Evolutionary conservation across 2,888 invertebrate species (phyloP), one percentile per base, ranked within the genome.

Genomic region (Drosophila tripunctata): DNA sequence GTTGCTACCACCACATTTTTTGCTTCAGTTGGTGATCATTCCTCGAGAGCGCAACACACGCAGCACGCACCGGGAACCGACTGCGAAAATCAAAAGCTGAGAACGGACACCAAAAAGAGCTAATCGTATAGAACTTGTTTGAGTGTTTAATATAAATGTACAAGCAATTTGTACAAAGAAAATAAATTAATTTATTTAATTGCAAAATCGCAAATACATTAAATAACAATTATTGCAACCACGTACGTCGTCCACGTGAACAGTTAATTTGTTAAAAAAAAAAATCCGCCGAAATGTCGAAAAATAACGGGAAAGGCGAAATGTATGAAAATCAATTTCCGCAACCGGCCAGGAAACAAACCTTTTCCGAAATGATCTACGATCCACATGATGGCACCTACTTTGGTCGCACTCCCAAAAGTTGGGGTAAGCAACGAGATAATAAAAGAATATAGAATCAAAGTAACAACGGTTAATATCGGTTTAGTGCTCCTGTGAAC

Each of bases 11-110:
- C 55, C 30, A 55, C 45, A 55, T n/a, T 65, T 54, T 55, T 47
- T 62, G 57, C 77, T 84, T 90, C 87, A 90, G 89, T 90, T 89
- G 88, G 88, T 87, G 90, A 90, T 90, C 89, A 87, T 88, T 82
- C 79, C 82, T 85, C 79, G 88, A 84, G 81, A 83, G 84, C 80
- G 80, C 65, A 86, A 58, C 83, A 58, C 83, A 90, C 86, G 78
- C 83, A 51, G 17, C 8, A 66, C 67, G 64, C 57, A 68, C 7
- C 58, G 44, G 33, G 43, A 43, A 40, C 27, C 50, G n/a, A 31
- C 3, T 30, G 27, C 27, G 27, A 10, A 8, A 10, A 5, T 12
- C 48, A 22, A 27, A 17, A 24, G 8, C 21, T 41, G 12, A 43
- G 21, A 43, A 14, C 72, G 52, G 12, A 17, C n/a, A 7, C 10